Evolutionary conservation across 1,140 invertebrate genomes (phyloP), one percentile per base, ranked within the genome.

Genomic region (Lasioglossum albipes): DNA sequence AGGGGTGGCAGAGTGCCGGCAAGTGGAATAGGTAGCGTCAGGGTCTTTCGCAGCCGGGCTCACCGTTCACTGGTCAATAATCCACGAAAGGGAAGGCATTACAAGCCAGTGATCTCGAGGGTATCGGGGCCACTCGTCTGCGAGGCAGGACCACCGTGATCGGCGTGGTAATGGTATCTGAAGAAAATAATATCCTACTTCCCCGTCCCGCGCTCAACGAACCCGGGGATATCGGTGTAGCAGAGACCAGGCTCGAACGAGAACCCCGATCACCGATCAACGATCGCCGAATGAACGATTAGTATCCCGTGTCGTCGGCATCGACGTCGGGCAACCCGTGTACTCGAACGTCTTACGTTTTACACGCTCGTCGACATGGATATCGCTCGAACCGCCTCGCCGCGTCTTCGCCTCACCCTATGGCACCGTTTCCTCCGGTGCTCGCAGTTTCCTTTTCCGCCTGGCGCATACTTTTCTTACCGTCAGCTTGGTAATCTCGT

Each of bases 21-120:
- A 10, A 66, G 67, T 75, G 67, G 45, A 77, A 62, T 82, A 69
- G 80, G 42, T 72, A 69, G 66, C 75, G 74, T 75, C 81, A 74
- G 84, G 85, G 88, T 82, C 79, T 87, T 82, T 72, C 77, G 62
- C 69, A 61, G 82, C 85, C 89, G 90, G 89, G 88, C 84, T 90
- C 90, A 89, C 84, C 81, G 90, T 92, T 91, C 88, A 90, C 80
- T 90, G 90, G 89, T 91, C 90, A 92, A 91, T 91, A 90, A 91
- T 91, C 88, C 86, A 88, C 90, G 89, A 90, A 90, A 91, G 91
- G 90, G 91, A 91, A 92, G 93, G 92, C 92, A 93, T 92, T 92
- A 92, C 92, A 89, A 93, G 86, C 91, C 81, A 93, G 84, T 92
- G 93, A 93, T 91, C 92, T 86, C 84, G 88, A 74, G 88, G 87